A percentile compares a stretch with the other conserved stretches of the same genome.
phyloP scores from a whole-genome alignment of 2,888 invertebrate species.

The Synergus gifuensis region DNA sequence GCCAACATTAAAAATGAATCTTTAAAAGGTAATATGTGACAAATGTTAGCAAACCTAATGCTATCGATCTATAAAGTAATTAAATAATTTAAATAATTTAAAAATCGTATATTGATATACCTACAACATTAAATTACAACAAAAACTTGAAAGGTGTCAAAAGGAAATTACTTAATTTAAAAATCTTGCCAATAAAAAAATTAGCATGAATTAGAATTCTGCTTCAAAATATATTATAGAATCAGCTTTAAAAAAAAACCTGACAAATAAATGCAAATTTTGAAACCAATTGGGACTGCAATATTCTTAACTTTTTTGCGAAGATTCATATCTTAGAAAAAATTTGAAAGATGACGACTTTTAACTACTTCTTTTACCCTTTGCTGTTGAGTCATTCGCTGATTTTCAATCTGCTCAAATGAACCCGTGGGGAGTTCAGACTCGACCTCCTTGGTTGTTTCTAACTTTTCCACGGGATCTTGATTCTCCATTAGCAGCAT shows the following conservation, averaged over 20 bases:
- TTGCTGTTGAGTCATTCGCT: slow-evolving; percentile 71
- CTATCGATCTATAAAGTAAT: too few relatives aligned
- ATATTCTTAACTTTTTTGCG: background rate
- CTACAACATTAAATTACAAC: too few relatives aligned
- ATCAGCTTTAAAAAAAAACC: too few relatives aligned
- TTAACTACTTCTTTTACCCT: slow-evolving; percentile 70
- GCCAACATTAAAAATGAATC: too few relatives aligned
- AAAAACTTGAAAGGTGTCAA: too few relatives aligned
- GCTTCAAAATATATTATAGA: too few relatives aligned
- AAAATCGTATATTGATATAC: too few relatives aligned
- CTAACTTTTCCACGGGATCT: slow-evolving; percentile 67
- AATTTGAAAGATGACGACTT: slow-evolving; percentile 36
- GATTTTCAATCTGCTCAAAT: slow-evolving; percentile 68
- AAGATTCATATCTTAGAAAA: background rate
- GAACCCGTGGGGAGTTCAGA: slow-evolving; percentile 66
- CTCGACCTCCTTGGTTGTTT: slow-evolving; percentile 67
- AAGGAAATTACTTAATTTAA: too few relatives aligned
- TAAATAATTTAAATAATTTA: too few relatives aligned
- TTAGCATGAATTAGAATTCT: too few relatives aligned
- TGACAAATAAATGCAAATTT: background rate
- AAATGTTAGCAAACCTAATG: background rate
- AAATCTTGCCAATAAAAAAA: too few relatives aligned
- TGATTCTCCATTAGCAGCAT: slow-evolving; percentile 75
- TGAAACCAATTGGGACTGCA: background rate
- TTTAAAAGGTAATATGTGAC: background rate